These are phyloP conservation scores for Minunthozetes semirufus DNA, from an alignment of 2,888 invertebrate genomes.

Conservation along the genomic window DNA sequence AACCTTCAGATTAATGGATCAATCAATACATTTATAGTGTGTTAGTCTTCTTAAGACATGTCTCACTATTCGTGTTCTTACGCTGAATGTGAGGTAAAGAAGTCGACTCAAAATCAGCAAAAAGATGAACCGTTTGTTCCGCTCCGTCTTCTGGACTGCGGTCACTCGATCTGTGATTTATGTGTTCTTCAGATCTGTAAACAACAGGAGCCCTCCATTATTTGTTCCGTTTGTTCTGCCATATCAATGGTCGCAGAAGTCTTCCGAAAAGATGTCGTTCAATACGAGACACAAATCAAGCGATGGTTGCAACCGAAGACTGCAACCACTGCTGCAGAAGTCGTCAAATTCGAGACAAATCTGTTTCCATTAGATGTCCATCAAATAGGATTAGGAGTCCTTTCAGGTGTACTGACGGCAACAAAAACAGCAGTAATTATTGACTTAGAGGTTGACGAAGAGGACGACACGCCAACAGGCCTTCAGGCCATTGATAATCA, in stretches of 20 bases:
- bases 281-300: neutral
- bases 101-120: too few relatives aligned
- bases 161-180: conserved; percentile 4
- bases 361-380: neutral
- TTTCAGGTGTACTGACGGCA: neutral
- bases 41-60: too few relatives aligned
- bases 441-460: conserved; percentile 9
- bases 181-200: neutral
- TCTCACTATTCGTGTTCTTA: too few relatives aligned
- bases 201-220: neutral
- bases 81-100: too few relatives aligned
- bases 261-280: neutral
- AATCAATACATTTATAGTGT: too few relatives aligned
- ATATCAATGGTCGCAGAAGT: neutral
- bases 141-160: neutral
- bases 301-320: neutral
- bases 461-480: neutral
- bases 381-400: neutral
- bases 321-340: neutral
- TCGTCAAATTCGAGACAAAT: neutral
- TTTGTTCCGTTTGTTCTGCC: neutral
- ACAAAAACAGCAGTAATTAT: neutral
- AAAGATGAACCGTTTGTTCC: neutral
- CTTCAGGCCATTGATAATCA: neutral
- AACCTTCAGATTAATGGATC: too few relatives aligned